phyloP scores from a whole-genome alignment of 2,113 vertebrate species.

The Lipophrys pholis region DNA sequence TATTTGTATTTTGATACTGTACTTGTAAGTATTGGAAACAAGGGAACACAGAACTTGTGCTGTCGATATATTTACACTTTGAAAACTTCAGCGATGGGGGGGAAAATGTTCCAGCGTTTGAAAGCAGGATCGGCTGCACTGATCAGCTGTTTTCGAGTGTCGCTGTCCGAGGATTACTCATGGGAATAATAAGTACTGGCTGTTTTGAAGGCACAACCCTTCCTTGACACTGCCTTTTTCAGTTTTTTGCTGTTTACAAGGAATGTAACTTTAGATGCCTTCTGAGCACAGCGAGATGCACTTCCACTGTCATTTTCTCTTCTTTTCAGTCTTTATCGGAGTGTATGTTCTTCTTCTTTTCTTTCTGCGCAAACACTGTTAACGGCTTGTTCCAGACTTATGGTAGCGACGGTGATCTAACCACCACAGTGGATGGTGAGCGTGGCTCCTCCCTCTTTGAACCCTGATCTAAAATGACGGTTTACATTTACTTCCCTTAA shows the following conservation, averaged over 20 bases:
- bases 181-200: slow-evolving; percentile 14
- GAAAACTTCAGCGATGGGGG: too few species aligned
- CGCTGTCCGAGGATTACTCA: neutral
- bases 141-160: neutral
- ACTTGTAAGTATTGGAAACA: slow-evolving; percentile 34
- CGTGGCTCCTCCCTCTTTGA: slow-evolving; percentile 26
- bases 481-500: slow-evolving; percentile 58
- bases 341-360: slow-evolving; percentile 2
- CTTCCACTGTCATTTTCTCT: slow-evolving; percentile 49
- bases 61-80: slow-evolving; percentile 37
- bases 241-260: slow-evolving; percentile 64
- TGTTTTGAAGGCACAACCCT: slow-evolving; percentile 61
- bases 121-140: slow-evolving; percentile 18
- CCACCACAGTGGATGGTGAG: slow-evolving; percentile 42
- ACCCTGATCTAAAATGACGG: slow-evolving; percentile 3
- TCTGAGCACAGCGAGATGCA: slow-evolving; percentile 59
- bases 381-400: slow-evolving; percentile 12
- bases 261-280: slow-evolving; percentile 64
- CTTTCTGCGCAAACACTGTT: slow-evolving; percentile 38
- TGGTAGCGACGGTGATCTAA: slow-evolving; percentile 5
- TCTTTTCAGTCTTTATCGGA: slow-evolving; percentile 12
- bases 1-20: slow-evolving; percentile 55
- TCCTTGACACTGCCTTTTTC: slow-evolving; percentile 32
- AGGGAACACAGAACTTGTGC: slow-evolving; percentile 40
- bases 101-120: slow-evolving; percentile 6